Evolutionary conservation across 35 echinoderm and acorn worm species (phyloP).

Genomic region (Ophioderma brevispina): DNA sequence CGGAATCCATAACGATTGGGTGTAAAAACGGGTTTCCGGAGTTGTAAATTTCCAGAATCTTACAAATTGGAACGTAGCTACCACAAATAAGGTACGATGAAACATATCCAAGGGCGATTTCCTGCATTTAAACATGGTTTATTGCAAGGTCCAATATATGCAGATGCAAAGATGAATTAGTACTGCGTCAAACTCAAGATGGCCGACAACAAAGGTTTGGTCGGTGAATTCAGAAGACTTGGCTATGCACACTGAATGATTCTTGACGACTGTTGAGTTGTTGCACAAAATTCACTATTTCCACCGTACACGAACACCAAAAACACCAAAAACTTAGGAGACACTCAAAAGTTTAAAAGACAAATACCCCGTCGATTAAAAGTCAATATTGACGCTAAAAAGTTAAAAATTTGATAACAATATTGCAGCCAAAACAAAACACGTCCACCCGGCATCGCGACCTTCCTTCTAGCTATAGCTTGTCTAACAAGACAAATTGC

Average conservation of each 20-base stretch:
- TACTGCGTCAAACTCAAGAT: not conserved
- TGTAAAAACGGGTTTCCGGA: not conserved
- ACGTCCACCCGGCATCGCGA: no score
- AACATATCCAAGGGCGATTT: not conserved
- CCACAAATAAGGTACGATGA: not conserved
- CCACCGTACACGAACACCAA: not conserved
- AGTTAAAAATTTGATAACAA: not conserved
- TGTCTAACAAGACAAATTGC: no score
- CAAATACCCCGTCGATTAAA: not conserved
- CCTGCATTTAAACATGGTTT: not conserved
- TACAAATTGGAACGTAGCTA: not conserved
- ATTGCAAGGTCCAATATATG: not conserved
- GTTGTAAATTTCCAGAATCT: not conserved
- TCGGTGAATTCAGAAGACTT: not conserved
- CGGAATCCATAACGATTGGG: no score
- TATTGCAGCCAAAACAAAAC: not conserved
- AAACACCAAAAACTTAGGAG: not conserved
- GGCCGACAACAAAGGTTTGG: not conserved
- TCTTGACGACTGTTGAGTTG: not conserved
- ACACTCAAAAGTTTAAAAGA: not conserved
- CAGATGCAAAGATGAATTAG: no score
- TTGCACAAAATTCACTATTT: not conserved
- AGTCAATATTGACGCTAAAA: slow-evolving; percentile 13
- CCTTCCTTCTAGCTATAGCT: no score
- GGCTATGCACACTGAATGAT: not conserved